Base-by-base conservation (phyloP, 2,113 vertebrate genomes). In the Perca schrenkii region DNA sequence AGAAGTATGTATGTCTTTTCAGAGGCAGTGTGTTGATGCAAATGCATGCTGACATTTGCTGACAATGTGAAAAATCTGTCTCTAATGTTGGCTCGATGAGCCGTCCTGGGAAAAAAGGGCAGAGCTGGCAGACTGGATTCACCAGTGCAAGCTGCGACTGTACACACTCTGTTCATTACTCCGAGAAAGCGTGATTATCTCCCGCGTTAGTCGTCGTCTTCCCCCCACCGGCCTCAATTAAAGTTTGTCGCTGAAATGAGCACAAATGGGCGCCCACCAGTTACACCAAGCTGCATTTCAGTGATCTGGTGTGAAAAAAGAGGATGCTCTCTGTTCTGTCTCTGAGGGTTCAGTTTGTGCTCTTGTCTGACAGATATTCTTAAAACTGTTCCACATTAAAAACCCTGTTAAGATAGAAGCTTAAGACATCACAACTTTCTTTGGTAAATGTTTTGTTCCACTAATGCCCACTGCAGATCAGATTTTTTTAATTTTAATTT, bases 1-100 rank as follows among this genome's bases (percentile, higher is more conserved):
- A 78, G 70, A 88, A 72, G 83, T 68, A 56, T 75, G 58, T 22
- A 50, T 68, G 83, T 83, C 89, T 87, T 92, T 94, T 94, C 86
- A 94, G 80, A 91, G 22, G 87, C 92, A 89, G 75, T 31, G 86
- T 88, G 80, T 79, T 90, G 93, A 93, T 91, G 85, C 70, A 93
- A 94, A 94, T 93, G 28, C 90, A 84, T 79, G 82, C 83, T 91
- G 94, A 89, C 91, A 89, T 94, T 90, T 93, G 92, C 88, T 94
- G 93, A 95, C 93, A 92, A 93, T 88, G 86, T 83, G 79, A 88
- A 88, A 86, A 92, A 83, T 78, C 74, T n/a, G 81, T 77, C 86
- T 89, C 79, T 91, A 91, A 92, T 91, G 85, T 87, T 69, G 86
- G 86, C 77, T 83, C 90, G 93, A 94, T 94, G 90, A 93, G 88